Evolutionary conservation across 2,888 invertebrate species (phyloP), one percentile per base, ranked within the genome.

Genomic region (Piscicola geometra): DNA sequence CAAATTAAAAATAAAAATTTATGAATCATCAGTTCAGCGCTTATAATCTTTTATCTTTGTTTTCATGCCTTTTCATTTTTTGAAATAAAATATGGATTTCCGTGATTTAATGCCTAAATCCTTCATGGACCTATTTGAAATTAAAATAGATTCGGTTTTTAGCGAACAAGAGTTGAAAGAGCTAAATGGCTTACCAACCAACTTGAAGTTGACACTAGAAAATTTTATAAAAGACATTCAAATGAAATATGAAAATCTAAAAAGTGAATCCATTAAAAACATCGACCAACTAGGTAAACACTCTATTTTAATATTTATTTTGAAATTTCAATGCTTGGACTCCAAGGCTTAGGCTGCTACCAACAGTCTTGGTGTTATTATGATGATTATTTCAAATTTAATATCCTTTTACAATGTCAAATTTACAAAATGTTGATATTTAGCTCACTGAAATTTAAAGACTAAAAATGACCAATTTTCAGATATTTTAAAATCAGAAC

Each of bases 151-250:
- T 36, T 1, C 32, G 25, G 41, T 73, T n/a, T 73, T 73, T 52
- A 60, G 25, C 35, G 73, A 73, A 73, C 25, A 64, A 64, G 64
- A 73, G 35, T 41, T 73, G 25, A 56, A 36, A 21, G 64, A 73
- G 25, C n/a, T 73, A 33, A 56, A 33, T 35, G 64, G 64, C 18
- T 73, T 73, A 41, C 36, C 73, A 35, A 9, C 15, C 33, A 33
- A 64, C 25, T 35, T 73, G 32, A n/a, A 33, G 33, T 28, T 33
- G 15, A 35, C 64, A 36, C 33, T 73, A 35, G 30, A 73, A 60
- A 60, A 73, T 21, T 73, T 73, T 35, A 60, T 73, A 33, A 56
- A 56, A 33, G 64, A 64, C 32, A 64, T 73, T 35, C 73, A 73
- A 60, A 25, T 35, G 15, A 73, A 73, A 64, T 36, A 73, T 64